Base-by-base conservation (phyloP, 2,888 invertebrate genomes). In the Caenorhabditis sp. region DNA sequence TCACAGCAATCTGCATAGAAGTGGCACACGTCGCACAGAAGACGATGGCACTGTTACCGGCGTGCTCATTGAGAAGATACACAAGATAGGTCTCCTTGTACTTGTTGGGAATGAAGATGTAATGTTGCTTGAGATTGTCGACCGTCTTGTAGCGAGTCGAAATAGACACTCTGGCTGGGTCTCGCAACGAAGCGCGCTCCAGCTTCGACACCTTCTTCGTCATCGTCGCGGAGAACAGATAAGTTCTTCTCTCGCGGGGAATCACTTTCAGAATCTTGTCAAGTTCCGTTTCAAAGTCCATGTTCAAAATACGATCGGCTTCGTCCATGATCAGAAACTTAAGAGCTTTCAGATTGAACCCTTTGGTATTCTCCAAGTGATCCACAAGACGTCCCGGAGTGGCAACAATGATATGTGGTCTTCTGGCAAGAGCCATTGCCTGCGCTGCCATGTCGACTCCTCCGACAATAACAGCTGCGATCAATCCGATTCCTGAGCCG, bases 381-480 rank as follows among this genome's bases (percentile, higher is more conserved):
- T 91, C 91, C 5, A 91, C 90, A 15, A 91, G 84, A 65, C 91
- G 89, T 40, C 91, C 91, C 9, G 91, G 91, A 18, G 99, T 99
- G 0, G 98, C 94, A 51, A 99, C 96, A 82, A 99, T 94, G 87
- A 99, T 95, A 92, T 99, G 99, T 0, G 99, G 99, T 89, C 98
- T 97, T 92, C 97, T 98, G 0, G 96, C 96, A 61, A 99, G 93
- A 89, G 95, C 94, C 79, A 98, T 93, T 0, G 96, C 95, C 92
- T 99, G 99, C 0, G 96, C 95, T 91, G 96, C 95, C 97, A 98
- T 98, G 92, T 99, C 98, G 95, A 98, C 97, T 0, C 99, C 99
- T 58, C 99, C 99, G 3, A 99, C 98, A 90, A 99, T 95, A 0
- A 98, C 98, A 68, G 95, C 96, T 93, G 96, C 96, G 94, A 97